Evolutionary conservation across 2,113 vertebrate genomes (phyloP).

Genomic region (Catagonus wagneri): DNA sequence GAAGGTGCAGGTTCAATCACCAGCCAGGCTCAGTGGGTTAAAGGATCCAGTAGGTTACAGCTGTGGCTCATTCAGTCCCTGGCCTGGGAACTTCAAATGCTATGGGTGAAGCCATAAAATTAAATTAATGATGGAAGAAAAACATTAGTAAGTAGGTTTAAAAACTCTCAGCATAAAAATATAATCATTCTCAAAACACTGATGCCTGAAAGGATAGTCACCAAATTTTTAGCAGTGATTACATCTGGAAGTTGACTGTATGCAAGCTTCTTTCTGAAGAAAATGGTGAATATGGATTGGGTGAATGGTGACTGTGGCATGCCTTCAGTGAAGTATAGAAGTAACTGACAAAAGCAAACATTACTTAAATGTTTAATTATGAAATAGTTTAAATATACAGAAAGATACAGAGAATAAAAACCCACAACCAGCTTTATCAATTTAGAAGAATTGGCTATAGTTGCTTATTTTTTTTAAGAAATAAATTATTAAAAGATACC

Average conservation of each 20-base stretch:
- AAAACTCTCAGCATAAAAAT: background rate
- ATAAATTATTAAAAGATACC: background rate
- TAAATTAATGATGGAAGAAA: background rate
- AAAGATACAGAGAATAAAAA: slow-evolving; percentile 55
- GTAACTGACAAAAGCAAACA: slow-evolving; percentile 42
- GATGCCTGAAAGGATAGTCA: background rate
- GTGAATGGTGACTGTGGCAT: background rate
- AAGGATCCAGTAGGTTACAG: too few species aligned
- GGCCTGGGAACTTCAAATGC: too few species aligned
- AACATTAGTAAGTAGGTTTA: background rate
- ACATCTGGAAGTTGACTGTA: background rate
- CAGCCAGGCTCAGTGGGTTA: too few species aligned
- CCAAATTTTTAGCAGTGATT: slow-evolving; percentile 19
- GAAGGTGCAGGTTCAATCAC: too few species aligned
- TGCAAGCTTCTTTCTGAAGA: slow-evolving; percentile 17
- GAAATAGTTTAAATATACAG: slow-evolving; percentile 51
- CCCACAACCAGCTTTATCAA: slow-evolving; percentile 32
- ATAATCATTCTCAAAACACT: background rate
- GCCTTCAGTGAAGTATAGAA: background rate
- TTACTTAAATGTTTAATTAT: slow-evolving; percentile 38
- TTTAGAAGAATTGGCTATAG: slow-evolving; percentile 11
- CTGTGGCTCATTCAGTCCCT: too few species aligned
- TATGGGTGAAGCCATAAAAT: too few species aligned
- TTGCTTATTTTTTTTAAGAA: slow-evolving; percentile 48
- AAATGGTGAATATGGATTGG: background rate